Base-by-base conservation (phyloP, 2,888 invertebrate species). In the Netelia fuscicornis region DNA sequence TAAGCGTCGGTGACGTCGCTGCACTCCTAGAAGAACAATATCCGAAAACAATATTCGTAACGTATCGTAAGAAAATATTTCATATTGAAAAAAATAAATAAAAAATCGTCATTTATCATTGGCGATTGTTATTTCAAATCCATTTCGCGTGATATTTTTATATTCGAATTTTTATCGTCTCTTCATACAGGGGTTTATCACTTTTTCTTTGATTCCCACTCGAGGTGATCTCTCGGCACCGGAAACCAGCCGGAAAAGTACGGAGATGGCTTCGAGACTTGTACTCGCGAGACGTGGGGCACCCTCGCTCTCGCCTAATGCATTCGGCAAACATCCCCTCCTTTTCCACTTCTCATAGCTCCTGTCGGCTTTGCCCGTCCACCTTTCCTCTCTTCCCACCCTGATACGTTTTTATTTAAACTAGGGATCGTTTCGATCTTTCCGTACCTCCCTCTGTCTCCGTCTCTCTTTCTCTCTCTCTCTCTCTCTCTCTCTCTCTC, bases 271-370 rank as follows among this genome's bases (percentile, higher is more conserved):
- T 67, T 65, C 52, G 71, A 64, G 58, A 78, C 84, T 79, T 84
- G 86, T 86, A 82, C 78, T 54, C 62, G 86, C 85, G 82, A 90
- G 87, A 87, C 85, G 5, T 87, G 88, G 87, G 86, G 85, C 90
- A 89, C 37, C 37, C 37, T 37, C 89, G 89, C 88, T 87, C 48
- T 87, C 89, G 88, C 86, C 67, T 91, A 93, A 93, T 92, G 91
- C 93, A 91, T 90, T 92, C 89, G 88, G 92, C 92, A 93, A 93
- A 93, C 92, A 92, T 89, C 90, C 90, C 88, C 88, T 89, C 88
- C 58, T 70, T 60, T 68, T 44, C 48, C 70, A 20, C 62, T 64
- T 37, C 58, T n/a, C 25, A 11, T 65, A 56, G 30, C 48, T 37
- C 70, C 37, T 42, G 71, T 71, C 79, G 75, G 54, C 65, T 79